Evolutionary conservation across 1,140 invertebrate species (phyloP).

Genomic region (Hylyphantes graminicola): DNA sequence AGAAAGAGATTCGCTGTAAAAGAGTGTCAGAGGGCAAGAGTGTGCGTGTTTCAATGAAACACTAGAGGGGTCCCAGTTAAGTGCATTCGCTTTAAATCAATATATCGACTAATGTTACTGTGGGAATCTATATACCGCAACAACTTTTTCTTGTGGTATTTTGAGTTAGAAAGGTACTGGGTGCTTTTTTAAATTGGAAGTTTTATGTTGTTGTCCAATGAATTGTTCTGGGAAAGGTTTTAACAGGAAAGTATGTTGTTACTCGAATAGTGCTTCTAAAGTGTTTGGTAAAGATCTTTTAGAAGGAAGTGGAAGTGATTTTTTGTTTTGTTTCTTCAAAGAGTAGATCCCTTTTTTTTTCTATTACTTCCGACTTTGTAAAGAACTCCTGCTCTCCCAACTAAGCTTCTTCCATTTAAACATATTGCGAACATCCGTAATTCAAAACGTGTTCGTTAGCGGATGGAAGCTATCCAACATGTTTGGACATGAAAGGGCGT

Average conservation of each 20-base stretch:
- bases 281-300: slow-evolving; percentile 43
- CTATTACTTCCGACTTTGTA: neutral
- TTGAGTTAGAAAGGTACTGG: slow-evolving; percentile 1
- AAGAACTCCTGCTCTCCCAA: too few species aligned
- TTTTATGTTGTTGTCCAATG: slow-evolving; percentile 22
- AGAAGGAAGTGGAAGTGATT: too few species aligned
- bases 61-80: slow-evolving; percentile 30
- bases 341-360: slow-evolving; percentile 13
- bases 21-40: neutral
- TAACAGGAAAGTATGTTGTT: slow-evolving; percentile 35
- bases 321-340: slow-evolving; percentile 14
- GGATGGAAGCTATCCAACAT: too few species aligned
- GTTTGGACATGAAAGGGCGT: too few species aligned
- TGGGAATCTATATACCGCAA: slow-evolving; percentile 16
- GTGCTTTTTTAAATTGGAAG: too few species aligned
- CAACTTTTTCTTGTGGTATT: slow-evolving; percentile 15
- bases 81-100: slow-evolving; percentile 50
- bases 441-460: too few species aligned
- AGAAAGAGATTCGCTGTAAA: slow-evolving; percentile 1
- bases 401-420: too few species aligned
- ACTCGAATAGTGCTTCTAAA: slow-evolving; percentile 26
- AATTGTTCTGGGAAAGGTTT: slow-evolving; percentile 45
- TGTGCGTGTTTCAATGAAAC: slow-evolving; percentile 24
- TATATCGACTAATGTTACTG: slow-evolving; percentile 45
- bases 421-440: too few species aligned